Conservation (phyloP, 2,888 invertebrate genomes). For the Gisinianus flammeolus region DNA sequence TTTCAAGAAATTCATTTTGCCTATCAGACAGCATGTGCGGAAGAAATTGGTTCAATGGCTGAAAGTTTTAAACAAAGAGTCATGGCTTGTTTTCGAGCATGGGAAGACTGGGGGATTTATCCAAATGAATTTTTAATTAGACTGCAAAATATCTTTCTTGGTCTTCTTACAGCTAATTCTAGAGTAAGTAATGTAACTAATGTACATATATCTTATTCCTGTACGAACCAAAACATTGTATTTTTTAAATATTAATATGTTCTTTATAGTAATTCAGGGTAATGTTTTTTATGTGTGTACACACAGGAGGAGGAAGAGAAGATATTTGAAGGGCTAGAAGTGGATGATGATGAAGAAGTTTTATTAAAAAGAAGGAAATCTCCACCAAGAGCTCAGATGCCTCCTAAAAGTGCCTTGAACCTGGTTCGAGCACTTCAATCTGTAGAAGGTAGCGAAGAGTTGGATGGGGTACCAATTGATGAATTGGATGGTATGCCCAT, state of each 20-base stretch:
- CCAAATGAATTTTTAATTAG: conserved; percentile 87
- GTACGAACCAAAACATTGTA: neutral
- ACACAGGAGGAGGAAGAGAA: conserved; percentile 50
- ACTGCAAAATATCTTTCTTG: conserved; percentile 89
- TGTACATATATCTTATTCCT: neutral
- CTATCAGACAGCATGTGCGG: conserved; percentile 62
- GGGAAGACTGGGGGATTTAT: conserved; percentile 98
- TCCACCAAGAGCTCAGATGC: conserved; percentile 55
- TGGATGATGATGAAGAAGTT: conserved; percentile 62
- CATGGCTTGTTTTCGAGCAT: conserved; percentile 87
- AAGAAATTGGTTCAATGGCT: conserved; percentile 72
- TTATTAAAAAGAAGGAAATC: conserved; percentile 47
- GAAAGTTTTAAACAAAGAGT: conserved; percentile 94
- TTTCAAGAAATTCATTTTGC: conserved; percentile 77
- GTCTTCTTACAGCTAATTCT: conserved; percentile 65
- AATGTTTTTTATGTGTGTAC: neutral
- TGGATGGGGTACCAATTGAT: conserved; percentile 72
- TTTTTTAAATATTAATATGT: neutral
- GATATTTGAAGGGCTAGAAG: conserved; percentile 55
- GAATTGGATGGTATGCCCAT: conserved; percentile 70
- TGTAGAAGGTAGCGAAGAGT: conserved; percentile 64
- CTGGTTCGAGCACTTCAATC: conserved; percentile 52
- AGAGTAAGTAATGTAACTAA: conserved; percentile 46
- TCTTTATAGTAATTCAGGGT: neutral
- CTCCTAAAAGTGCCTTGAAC: conserved; percentile 55